phyloP scores from a whole-genome alignment of 1,140 invertebrate species.

The Danaus melanippus region DNA sequence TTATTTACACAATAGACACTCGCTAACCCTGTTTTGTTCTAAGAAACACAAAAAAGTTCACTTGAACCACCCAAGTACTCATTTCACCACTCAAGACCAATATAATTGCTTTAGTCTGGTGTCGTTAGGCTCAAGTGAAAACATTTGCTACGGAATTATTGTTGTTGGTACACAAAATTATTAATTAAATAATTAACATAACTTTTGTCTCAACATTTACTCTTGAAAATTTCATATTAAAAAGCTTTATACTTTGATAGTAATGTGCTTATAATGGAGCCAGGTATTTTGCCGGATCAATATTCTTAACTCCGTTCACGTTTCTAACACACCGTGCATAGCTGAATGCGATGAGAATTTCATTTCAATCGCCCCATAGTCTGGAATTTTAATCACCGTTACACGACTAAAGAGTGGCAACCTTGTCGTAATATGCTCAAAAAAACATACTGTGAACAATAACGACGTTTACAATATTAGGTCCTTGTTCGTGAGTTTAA shows the following conservation, averaged over 20 bases:
- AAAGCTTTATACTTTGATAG: no score
- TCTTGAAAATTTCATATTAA: no score
- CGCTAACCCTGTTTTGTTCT: slow-evolving; percentile 57
- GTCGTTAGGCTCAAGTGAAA: no score
- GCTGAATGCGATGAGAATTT: slow-evolving; percentile 44
- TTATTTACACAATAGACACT: slow-evolving; percentile 42
- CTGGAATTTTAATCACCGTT: slow-evolving; percentile 45
- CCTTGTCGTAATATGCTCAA: no score
- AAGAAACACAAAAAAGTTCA: slow-evolving; percentile 38
- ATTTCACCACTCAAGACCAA: slow-evolving; percentile 29
- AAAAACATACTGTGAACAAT: no score
- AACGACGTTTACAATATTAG: no score
- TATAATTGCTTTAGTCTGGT: slow-evolving; percentile 11
- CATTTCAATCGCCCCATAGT: slow-evolving; percentile 31
- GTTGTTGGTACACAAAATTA: no score
- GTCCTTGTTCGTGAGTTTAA: no score
- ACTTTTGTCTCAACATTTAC: no score
- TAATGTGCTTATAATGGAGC: slow-evolving; percentile 25
- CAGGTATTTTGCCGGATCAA: slow-evolving; percentile 23
- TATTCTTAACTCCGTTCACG: slow-evolving; percentile 43
- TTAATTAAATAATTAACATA: no score
- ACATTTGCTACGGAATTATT: neutral
- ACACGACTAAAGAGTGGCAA: slow-evolving; percentile 16
- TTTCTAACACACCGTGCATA: slow-evolving; percentile 33
- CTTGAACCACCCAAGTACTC: slow-evolving; percentile 37